Evolutionary conservation across 2,797 vertebrate genomes (phyloP).

Genomic region (Graptemys geographica): DNA sequence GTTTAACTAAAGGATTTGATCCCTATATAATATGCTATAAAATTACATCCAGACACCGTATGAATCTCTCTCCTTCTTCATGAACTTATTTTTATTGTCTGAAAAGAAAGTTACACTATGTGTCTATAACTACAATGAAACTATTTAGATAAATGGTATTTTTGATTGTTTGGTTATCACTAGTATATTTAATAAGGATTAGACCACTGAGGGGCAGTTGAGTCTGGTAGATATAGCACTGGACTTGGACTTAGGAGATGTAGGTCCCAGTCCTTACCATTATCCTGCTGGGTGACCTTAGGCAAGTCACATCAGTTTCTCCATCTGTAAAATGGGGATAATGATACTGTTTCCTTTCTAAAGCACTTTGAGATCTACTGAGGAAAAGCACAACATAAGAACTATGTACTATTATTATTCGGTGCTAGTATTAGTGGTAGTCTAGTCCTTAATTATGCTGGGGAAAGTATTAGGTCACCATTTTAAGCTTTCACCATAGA

Average conservation of each 20-base stretch:
- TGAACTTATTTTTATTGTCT: slow-evolving; percentile 41
- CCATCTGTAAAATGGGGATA: neutral
- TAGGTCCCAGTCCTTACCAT: neutral
- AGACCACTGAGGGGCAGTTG: slow-evolving; percentile 53
- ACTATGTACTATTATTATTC: neutral
- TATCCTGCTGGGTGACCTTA: neutral
- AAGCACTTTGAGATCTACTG: neutral
- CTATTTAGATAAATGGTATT: slow-evolving; percentile 34
- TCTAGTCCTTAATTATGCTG: neutral
- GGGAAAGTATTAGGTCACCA: neutral
- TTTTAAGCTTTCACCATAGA: neutral
- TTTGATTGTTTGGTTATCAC: slow-evolving; percentile 40
- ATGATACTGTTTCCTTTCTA: neutral
- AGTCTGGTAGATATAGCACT: slow-evolving; percentile 9
- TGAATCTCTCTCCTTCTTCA: slow-evolving; percentile 33
- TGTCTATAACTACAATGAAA: slow-evolving; percentile 55
- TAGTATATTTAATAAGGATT: slow-evolving; percentile 14
- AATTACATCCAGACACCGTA: slow-evolving; percentile 49
- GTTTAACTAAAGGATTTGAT: slow-evolving; percentile 71
- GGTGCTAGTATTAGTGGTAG: neutral
- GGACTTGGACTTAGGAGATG: neutral
- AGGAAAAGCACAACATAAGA: neutral
- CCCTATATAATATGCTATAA: slow-evolving; percentile 62
- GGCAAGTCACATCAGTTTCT: neutral
- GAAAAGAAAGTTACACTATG: slow-evolving; percentile 35